These are phyloP conservation scores for Scyliorhinus canicula DNA, from an alignment of 2,797 vertebrate genomes.

Conservation along the genomic window DNA sequence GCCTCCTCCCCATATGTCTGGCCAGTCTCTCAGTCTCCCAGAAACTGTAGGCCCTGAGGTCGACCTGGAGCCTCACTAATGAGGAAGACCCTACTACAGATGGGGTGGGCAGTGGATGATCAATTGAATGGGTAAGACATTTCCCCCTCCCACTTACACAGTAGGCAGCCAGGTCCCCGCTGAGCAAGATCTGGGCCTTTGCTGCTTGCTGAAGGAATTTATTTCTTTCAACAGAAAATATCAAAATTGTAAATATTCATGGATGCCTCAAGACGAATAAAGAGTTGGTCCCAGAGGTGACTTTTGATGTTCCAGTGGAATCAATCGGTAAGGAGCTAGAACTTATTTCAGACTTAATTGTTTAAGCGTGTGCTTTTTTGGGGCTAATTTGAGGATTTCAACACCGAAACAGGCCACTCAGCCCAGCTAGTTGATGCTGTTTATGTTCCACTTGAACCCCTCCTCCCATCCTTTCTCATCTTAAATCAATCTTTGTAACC, in stretches of 20 bases:
- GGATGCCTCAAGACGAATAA: constrained; percentile 57
- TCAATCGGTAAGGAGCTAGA: constrained; percentile 65
- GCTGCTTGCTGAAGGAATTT: not conserved
- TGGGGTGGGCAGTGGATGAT: not conserved
- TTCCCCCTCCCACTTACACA: not conserved
- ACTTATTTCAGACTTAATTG: not conserved
- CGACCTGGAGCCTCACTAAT: not conserved
- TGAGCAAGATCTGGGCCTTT: not conserved
- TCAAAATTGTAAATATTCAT: constrained; percentile 65
- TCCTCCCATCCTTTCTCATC: too few species aligned
- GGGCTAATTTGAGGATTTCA: not conserved
- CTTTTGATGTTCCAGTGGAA: constrained; percentile 64
- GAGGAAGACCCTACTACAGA: not conserved
- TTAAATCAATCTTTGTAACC: too few species aligned
- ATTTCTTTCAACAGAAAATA: constrained; percentile 53
- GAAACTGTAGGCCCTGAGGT: not conserved
- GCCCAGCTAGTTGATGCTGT: too few species aligned
- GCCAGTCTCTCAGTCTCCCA: not conserved
- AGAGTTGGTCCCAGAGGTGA: constrained; percentile 51
- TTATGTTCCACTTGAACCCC: too few species aligned
- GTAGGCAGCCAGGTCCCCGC: not conserved
- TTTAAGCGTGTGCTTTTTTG: not conserved
- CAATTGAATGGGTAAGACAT: not conserved
- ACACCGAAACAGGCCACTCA: too few species aligned
- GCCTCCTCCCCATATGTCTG: not conserved